These are phyloP conservation scores for Alligator sinensis DNA, from an alignment of 2,113 vertebrate species.

Conservation along the genomic window DNA sequence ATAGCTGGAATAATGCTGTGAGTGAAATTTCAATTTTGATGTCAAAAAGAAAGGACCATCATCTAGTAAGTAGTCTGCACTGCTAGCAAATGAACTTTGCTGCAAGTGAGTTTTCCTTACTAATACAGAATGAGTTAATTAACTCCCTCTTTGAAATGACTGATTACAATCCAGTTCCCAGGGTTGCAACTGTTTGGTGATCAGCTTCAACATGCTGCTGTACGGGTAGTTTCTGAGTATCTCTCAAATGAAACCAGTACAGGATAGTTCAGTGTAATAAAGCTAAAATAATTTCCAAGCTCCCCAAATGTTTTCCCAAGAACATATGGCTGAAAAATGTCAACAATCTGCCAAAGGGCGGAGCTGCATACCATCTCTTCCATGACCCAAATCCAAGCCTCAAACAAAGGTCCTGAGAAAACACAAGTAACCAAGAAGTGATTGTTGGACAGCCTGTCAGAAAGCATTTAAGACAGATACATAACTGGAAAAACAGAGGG, in stretches of 20 bases:
- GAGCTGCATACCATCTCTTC: neutral
- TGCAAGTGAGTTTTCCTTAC: neutral
- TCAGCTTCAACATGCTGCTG: neutral
- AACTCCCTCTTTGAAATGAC: neutral
- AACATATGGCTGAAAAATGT: neutral
- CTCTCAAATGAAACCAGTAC: neutral
- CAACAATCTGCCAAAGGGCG: slow-evolving; percentile 28
- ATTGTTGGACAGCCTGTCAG: slow-evolving; percentile 11
- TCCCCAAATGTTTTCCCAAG: slow-evolving; percentile 38
- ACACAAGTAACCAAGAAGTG: neutral
- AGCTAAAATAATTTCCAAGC: neutral
- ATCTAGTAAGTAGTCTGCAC: neutral
- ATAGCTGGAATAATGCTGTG: neutral
- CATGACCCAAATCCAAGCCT: neutral
- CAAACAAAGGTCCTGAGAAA: slow-evolving; percentile 39
- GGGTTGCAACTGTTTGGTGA: neutral
- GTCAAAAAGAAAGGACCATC: neutral
- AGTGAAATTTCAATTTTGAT: neutral
- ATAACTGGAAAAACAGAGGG: neutral
- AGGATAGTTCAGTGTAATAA: neutral
- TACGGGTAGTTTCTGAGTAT: neutral
- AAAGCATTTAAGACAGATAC: neutral
- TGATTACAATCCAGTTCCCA: neutral
- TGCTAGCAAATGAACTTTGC: neutral
- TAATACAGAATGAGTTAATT: neutral